Evolutionary conservation across 2,797 vertebrate genomes (phyloP), one percentile per base, ranked within the genome.

Genomic region (Hydrolagus colliei): DNA sequence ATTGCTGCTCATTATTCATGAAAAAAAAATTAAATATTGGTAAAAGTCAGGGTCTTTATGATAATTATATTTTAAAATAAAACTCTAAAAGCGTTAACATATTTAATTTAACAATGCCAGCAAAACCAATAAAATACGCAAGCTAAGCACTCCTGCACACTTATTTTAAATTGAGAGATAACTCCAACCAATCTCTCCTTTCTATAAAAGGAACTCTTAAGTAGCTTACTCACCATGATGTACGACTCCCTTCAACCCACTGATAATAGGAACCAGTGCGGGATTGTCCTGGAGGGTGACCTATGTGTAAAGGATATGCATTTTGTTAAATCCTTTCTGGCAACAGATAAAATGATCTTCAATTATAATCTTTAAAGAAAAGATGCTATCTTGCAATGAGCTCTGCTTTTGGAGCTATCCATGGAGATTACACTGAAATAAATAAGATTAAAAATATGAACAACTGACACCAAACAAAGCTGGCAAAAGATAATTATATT

Each of bases 241-340:
- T 72, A 98, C 97, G 86, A 98, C 97, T 0, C 97, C 96, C 92
- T 97, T 97, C 91, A 99, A 91, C 85, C 97, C 97, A 32, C 97
- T 96, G 94, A 98, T 98, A 90, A 99, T 96, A 79, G 96, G 96
- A 92, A 97, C 95, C 88, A 97, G 94, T 9, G 97, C 96, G 2
- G 96, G 94, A 90, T 99, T 98, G 93, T 98, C 96, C 92, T 95
- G 96, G 88, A 94, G 95, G 88, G 94, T 96, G 88, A 97, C 96
- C 97, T 99, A 91, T 88, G 92, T 88, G 89, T 87, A 93, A 93
- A 93, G 88, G 88, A 93, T 90, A 93, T 86, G 91, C 80, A 87
- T 91, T 88, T 89, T 89, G 92, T 94, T 93, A 94, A 90, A 92
- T 90, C 89, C 90, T 86, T 91, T 88, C 89, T 88, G 87, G 88